Percentiles rank a stretch among this genome's conserved stretches.
Conservation (phyloP, 2,888 invertebrate species). For the Eucera pruinosa region DNA sequence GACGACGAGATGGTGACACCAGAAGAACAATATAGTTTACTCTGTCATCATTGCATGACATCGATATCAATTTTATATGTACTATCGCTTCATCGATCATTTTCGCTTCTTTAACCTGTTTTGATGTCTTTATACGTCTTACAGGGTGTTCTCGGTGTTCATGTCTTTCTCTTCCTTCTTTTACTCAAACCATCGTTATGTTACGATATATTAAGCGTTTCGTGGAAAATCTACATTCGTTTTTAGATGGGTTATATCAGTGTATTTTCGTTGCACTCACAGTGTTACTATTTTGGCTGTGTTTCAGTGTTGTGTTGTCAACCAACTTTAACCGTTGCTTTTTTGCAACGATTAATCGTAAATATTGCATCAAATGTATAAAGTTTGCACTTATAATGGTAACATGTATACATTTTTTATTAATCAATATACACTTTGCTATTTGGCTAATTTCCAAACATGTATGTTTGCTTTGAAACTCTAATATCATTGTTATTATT, state of each 20-base stretch:
- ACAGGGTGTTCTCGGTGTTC: conserved; percentile 64
- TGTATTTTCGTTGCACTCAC: conserved; percentile 73
- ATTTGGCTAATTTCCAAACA: not conserved
- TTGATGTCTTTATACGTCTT: conserved; percentile 62
- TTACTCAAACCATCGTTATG: conserved; percentile 34
- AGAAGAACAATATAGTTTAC: conserved; percentile 33
- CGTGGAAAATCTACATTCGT: conserved; percentile 36
- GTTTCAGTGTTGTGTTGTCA: conserved; percentile 71
- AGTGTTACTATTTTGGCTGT: conserved; percentile 72
- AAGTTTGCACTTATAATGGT: not conserved
- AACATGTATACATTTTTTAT: not conserved
- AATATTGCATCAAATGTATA: conserved; percentile 8
- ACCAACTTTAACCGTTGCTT: conserved; percentile 56
- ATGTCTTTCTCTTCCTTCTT: conserved; percentile 41
- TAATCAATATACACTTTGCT: not conserved
- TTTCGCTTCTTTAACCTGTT: conserved; percentile 58
- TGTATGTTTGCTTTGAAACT: not conserved
- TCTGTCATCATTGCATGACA: conserved; percentile 63
- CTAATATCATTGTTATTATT: not conserved
- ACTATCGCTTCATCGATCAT: conserved; percentile 59
- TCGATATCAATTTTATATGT: conserved; percentile 56
- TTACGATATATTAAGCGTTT: conserved; percentile 23
- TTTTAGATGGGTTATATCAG: conserved; percentile 46
- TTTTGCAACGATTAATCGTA: conserved; percentile 36
- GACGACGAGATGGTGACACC: conserved; percentile 28